Evolutionary conservation across 2,113 vertebrate genomes (phyloP).

Genomic region (Tor tambroides): DNA sequence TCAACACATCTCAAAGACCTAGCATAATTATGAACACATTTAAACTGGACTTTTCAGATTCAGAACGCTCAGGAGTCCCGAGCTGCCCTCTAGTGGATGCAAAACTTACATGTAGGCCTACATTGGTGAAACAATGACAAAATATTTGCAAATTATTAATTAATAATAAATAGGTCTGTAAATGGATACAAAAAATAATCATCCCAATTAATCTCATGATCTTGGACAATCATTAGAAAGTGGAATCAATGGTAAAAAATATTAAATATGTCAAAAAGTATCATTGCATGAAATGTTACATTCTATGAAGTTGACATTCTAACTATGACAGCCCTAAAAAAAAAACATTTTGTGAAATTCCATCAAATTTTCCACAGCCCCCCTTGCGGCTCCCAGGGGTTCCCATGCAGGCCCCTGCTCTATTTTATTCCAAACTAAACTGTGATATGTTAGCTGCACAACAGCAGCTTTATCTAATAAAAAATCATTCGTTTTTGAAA

Average conservation of each 20-base stretch:
- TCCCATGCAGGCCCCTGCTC: background rate
- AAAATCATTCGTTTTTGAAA: background rate
- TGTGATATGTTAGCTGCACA: constrained; percentile 8
- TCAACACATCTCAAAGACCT: constrained; percentile 23
- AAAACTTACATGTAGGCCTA: background rate
- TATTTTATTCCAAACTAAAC: background rate
- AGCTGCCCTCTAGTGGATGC: constrained; percentile 70
- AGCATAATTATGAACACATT: constrained; percentile 29
- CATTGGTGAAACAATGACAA: background rate
- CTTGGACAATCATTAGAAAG: background rate
- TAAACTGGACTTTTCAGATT: constrained; percentile 5
- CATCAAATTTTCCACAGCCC: background rate
- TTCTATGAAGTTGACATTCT: background rate
- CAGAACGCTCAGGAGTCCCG: background rate
- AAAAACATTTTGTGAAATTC: background rate
- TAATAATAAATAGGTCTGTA: background rate
- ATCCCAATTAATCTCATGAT: background rate
- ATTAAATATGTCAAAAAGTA: background rate
- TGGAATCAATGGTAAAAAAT: background rate
- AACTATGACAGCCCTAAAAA: background rate
- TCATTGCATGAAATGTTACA: background rate
- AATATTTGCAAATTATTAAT: background rate
- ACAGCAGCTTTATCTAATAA: constrained; percentile 20
- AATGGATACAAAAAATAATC: background rate
- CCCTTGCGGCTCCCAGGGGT: background rate